Base-by-base conservation (phyloP, 2,113 vertebrate genomes). In the Solea senegalensis region DNA sequence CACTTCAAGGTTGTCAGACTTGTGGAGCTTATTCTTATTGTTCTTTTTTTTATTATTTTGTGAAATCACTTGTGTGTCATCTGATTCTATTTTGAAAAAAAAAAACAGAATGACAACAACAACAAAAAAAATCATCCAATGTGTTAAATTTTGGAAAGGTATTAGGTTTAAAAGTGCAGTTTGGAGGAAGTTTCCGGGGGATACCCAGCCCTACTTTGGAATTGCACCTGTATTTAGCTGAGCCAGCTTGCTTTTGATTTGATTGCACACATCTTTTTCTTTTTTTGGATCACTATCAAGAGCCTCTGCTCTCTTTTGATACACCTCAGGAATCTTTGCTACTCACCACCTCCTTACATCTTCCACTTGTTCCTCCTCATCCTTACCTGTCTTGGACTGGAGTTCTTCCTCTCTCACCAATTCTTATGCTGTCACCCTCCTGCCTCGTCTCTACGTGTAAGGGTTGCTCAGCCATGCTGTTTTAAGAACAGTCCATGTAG, bases 271-370 rank as follows among this genome's bases (percentile, higher is more conserved):
- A 69, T 74, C 59, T 72, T 44, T 12, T 68, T 45, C 7, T 53
- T 45, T 21, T 45, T 60, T 45, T 16, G 55, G 16, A 61, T 45
- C 58, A 54, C 52, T 63, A 66, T 88, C 76, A 86, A 72, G 78
- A 88, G 71, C 78, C 74, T 84, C 60, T 80, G 64, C 80, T 89
- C 72, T 87, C 77, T 82, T 76, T 84, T 81, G 86, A 84, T 83
- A 84, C 86, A 84, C 89, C 89, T 91, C 89, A 91, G 89, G 89
- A 91, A 91, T 83, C 86, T 91, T 88, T 88, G 86, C 86, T 86
- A 89, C 82, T 82, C 74, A 41, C 75, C 80, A 64, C 72, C 13
- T 15, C 55, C 52, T 74, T 50, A 8, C 80, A 52, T 34, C 69
- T 26, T 48, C 26, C 55, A 8, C 70, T 46, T 56, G 73, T 8